phyloP scores from a whole-genome alignment of 2,113 vertebrate genomes.

The Columba janthina region DNA sequence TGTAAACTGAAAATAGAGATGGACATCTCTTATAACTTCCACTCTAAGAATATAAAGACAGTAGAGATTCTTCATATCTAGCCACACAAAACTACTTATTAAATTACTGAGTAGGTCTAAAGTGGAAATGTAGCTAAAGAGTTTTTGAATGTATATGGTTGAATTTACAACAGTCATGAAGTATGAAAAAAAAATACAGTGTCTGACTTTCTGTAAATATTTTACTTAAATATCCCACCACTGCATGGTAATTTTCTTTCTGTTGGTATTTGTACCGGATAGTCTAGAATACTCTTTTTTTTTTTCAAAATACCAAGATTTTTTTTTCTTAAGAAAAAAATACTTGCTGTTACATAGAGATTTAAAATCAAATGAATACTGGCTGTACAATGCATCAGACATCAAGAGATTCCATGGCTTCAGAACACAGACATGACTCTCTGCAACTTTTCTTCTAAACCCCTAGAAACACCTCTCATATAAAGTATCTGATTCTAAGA shows the following conservation, averaged over 20 bases:
- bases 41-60: neutral
- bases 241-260: fast-evolving
- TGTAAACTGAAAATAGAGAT: neutral
- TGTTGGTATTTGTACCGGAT: neutral
- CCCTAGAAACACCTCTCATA: neutral
- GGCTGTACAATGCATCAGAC: neutral
- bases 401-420: neutral
- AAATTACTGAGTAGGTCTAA: neutral
- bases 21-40: neutral
- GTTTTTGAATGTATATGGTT: neutral
- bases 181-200: neutral
- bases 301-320: neutral
- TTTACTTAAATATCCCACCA: neutral
- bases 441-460: neutral
- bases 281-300: neutral
- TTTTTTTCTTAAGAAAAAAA: neutral
- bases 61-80: neutral
- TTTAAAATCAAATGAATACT: neutral
- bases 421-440: neutral
- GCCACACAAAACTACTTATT: neutral
- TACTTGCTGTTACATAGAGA: neutral
- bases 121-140: neutral
- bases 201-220: neutral
- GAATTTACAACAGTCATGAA: neutral
- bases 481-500: neutral